These are phyloP conservation scores for Hyposmocoma kahamanoa DNA, from an alignment of 1,140 invertebrate genomes.

Conservation along the genomic window DNA sequence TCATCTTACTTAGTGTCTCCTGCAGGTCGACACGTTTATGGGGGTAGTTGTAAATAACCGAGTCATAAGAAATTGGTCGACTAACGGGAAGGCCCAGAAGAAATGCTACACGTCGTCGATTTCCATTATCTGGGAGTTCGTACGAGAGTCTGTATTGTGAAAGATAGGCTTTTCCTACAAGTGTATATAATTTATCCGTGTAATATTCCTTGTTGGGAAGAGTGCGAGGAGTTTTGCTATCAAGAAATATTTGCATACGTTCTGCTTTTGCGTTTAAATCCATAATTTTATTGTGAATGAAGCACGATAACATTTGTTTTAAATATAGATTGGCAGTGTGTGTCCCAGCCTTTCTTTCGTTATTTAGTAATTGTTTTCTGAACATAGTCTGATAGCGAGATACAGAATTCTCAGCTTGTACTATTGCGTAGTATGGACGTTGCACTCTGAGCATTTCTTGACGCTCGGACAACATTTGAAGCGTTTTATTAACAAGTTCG, in stretches of 20 bases:
- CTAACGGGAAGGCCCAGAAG: constrained; percentile 2
- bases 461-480: constrained; percentile 35
- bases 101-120: constrained; percentile 1
- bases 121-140: not conserved
- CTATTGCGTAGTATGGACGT: constrained; percentile 50
- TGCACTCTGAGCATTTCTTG: constrained; percentile 42
- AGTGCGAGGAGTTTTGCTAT: not conserved
- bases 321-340: too few species aligned
- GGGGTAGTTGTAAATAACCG: not conserved
- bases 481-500: constrained; percentile 31
- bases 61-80: constrained; percentile 4
- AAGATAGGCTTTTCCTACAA: not conserved
- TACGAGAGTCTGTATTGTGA: not conserved
- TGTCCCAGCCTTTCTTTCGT: not conserved
- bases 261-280: too few species aligned
- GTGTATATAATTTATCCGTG: not conserved
- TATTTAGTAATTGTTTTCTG: not conserved
- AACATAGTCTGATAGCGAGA: constrained; percentile 12
- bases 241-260: constrained; percentile 9
- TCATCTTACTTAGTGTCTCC: not conserved
- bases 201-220: not conserved
- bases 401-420: constrained; percentile 38
- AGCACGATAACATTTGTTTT: too few species aligned
- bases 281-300: too few species aligned
- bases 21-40: not conserved